phyloP scores from a whole-genome alignment of 2,888 invertebrate genomes.

The Drosophila infuscata region DNA sequence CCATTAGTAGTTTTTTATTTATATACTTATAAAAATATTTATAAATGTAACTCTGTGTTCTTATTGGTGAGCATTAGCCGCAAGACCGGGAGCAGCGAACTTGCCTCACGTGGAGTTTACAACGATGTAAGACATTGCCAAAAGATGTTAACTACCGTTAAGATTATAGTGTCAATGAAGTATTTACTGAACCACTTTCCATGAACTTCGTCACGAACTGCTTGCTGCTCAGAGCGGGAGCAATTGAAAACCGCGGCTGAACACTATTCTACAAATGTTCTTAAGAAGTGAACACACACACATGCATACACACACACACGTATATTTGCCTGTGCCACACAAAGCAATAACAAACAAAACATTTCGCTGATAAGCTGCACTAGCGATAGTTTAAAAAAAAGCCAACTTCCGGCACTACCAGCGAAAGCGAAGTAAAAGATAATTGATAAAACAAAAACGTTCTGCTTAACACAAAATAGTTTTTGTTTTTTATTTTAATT shows the following conservation, averaged over 20 bases:
- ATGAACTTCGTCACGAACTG: not conserved
- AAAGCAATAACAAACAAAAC: slow-evolving; percentile 48
- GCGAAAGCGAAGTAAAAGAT: slow-evolving; percentile 8
- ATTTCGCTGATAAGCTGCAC: slow-evolving; percentile 45
- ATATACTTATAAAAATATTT: not conserved
- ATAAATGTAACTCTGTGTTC: not conserved
- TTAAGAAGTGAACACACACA: not conserved
- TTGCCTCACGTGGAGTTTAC: not conserved
- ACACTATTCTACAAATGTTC: not conserved
- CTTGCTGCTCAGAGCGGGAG: not conserved
- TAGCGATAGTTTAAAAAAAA: slow-evolving; percentile 10
- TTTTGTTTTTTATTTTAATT: slow-evolving; percentile 1
- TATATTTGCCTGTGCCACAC: slow-evolving; percentile 12
- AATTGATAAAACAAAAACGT: slow-evolving; percentile 11
- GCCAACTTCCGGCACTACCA: slow-evolving; percentile 34
- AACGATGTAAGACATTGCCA: not conserved
- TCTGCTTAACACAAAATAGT: not conserved
- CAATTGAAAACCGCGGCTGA: slow-evolving; percentile 16
- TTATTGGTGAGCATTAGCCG: not conserved
- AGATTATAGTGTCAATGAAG: not conserved
- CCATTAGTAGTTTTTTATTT: not conserved
- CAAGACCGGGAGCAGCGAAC: not conserved
- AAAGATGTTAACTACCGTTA: not conserved
- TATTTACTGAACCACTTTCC: not conserved
- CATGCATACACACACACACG: not conserved